Percentiles rank a stretch among this genome's conserved stretches.
Conservation (phyloP, 2,797 vertebrate species). For the Otolemur crassicaudatus region DNA sequence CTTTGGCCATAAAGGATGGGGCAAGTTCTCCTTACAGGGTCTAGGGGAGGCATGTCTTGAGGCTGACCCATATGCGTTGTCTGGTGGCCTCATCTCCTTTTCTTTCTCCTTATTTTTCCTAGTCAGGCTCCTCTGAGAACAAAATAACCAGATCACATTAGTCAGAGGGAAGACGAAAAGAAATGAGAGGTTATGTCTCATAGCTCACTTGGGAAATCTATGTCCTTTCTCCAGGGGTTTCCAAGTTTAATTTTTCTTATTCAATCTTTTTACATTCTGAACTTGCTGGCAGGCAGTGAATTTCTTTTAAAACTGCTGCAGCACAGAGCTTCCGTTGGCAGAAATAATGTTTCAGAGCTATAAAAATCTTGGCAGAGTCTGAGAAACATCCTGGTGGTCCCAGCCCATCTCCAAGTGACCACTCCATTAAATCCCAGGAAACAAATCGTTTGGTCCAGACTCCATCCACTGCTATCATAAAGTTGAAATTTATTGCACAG, state of each 20-base stretch:
- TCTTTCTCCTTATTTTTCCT: neutral
- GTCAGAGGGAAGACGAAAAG: neutral
- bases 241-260: constrained; percentile 5
- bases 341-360: constrained; percentile 39
- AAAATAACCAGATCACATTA: neutral
- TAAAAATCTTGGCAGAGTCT: constrained; percentile 56
- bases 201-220: neutral
- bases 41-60: accelerated
- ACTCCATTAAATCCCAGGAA: neutral
- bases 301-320: neutral
- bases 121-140: neutral
- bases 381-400: neutral
- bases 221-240: neutral
- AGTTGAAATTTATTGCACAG: constrained; percentile 20
- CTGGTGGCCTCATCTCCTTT: too few relatives aligned
- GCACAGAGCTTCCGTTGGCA: neutral
- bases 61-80: neutral
- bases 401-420: neutral
- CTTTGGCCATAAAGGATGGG: neutral
- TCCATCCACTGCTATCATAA: neutral
- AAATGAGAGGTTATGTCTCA: neutral
- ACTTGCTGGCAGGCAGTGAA: neutral
- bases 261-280: neutral
- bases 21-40: neutral
- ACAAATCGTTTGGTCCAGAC: neutral